Base-by-base conservation (phyloP, 2,113 vertebrate genomes). In the Rhipidura dahli region DNA sequence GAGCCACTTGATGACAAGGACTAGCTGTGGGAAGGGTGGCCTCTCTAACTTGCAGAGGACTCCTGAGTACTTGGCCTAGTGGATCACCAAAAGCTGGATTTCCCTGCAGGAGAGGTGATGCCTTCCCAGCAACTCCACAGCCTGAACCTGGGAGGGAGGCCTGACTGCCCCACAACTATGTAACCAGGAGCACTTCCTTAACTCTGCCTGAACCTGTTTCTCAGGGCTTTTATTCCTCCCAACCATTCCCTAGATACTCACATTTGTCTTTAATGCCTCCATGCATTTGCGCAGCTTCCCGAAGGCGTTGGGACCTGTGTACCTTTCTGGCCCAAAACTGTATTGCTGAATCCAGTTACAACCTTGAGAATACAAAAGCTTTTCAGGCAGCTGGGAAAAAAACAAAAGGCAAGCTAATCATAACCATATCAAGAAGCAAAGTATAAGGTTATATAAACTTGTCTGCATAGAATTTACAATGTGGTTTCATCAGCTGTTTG, bases 321-420 rank as follows among this genome's bases (percentile, higher is more conserved):
- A 98, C 69, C 97, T 98, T 96, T 98, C 98, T 83, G 98, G 97
- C 68, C 98, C 98, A 95, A 98, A 98, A 91, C 98, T 97, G 86
- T 98, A 98, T 6, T 98, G 98, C 95, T 98, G 98, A 93, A 98
- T 97, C 98, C 98, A 98, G 96, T 98, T 98, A 88, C 98, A 98
- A 33, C 98, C 98, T 98, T 98, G 98, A 69, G 98, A 98, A 97
- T 98, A 98, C 18, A 98, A 96, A 69, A 98, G 97, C 68, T 98
- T 98, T 95, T 98, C 98, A 79, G 98, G 98, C 87, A 98, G 97
- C 98, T 98, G 70, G 33, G 31, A 3, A 92, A 89, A 83, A 45
- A 63, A 66, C 24, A 54, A 44, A 78, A 87, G 33, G 10, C 42
- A 69, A 63, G 9, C 28, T 26, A 76, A 87, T 91, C 64, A 86